phyloP scores from a whole-genome alignment of 2,888 invertebrate species.

The Polylopha cassiicola region DNA sequence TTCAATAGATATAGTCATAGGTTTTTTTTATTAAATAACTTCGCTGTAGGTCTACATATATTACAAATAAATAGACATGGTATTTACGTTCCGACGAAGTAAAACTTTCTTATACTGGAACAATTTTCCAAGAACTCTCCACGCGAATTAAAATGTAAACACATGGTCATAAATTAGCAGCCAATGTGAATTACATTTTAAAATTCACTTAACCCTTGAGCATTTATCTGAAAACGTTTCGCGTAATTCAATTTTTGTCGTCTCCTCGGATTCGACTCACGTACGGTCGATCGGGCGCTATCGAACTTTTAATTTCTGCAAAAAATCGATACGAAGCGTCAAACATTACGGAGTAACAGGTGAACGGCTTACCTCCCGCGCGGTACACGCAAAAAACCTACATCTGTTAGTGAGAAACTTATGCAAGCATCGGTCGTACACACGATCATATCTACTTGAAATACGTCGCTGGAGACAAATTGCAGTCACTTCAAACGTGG shows the following conservation, averaged over 20 bases:
- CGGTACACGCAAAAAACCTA: slow-evolving; percentile 54
- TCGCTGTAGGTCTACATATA: not conserved
- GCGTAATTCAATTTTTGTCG: slow-evolving; percentile 22
- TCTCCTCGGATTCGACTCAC: slow-evolving; percentile 45
- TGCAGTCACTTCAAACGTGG: slow-evolving; percentile 68
- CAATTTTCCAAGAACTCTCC: slow-evolving; percentile 10
- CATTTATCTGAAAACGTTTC: slow-evolving; percentile 20
- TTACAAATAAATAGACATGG: not conserved
- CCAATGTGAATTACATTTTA: slow-evolving; percentile 18
- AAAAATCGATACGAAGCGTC: slow-evolving; percentile 54
- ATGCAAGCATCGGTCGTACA: slow-evolving; percentile 60
- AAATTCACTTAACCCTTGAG: slow-evolving; percentile 20
- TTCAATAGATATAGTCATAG: too few relatives aligned
- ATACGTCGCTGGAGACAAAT: slow-evolving; percentile 69
- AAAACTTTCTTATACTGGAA: slow-evolving; percentile 1
- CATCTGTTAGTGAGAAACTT: slow-evolving; percentile 63
- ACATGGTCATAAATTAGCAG: slow-evolving; percentile 21
- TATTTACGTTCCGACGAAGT: not conserved
- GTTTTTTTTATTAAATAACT: too few relatives aligned
- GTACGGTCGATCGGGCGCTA: slow-evolving; percentile 49
- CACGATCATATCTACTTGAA: slow-evolving; percentile 72
- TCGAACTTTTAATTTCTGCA: slow-evolving; percentile 67
- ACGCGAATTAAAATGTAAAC: slow-evolving; percentile 21
- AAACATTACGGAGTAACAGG: slow-evolving; percentile 61
- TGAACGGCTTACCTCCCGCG: slow-evolving; percentile 62